Conservation (phyloP, 2,113 vertebrate genomes). For the Microtus ochrogaster region DNA sequence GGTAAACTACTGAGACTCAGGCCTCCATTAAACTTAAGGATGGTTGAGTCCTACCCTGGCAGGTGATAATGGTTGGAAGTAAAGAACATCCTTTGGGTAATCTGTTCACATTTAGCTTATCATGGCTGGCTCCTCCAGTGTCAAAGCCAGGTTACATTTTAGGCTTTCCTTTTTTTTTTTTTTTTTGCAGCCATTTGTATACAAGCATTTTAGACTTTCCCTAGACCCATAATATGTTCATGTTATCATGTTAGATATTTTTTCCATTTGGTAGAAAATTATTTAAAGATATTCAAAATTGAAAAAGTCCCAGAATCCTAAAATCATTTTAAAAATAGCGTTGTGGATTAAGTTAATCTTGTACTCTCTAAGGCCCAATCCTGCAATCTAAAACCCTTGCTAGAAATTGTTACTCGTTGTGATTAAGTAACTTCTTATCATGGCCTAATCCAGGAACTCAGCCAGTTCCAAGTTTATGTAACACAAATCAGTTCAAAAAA, state of each 20-base stretch:
- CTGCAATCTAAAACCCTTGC: neutral
- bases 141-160: neutral
- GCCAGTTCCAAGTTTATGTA: neutral
- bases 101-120: too few species aligned
- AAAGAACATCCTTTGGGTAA: too few species aligned
- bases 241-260: neutral
- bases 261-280: conserved; percentile 36
- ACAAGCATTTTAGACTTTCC: neutral
- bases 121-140: too few species aligned
- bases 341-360: conserved; percentile 38
- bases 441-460: neutral
- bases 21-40: too few species aligned
- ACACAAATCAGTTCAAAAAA: conserved; percentile 4
- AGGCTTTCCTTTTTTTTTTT: neutral
- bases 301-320: neutral
- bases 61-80: too few species aligned
- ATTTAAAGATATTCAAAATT: conserved; percentile 8
- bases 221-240: neutral
- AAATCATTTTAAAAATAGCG: neutral
- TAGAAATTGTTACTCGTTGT: neutral
- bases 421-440: neutral
- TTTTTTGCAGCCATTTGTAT: too few species aligned
- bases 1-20: too few species aligned
- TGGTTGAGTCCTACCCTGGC: too few species aligned
- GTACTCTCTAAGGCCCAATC: neutral